Evolutionary conservation across 2,888 invertebrate species (phyloP).

Genomic region (Aelia acuminata): DNA sequence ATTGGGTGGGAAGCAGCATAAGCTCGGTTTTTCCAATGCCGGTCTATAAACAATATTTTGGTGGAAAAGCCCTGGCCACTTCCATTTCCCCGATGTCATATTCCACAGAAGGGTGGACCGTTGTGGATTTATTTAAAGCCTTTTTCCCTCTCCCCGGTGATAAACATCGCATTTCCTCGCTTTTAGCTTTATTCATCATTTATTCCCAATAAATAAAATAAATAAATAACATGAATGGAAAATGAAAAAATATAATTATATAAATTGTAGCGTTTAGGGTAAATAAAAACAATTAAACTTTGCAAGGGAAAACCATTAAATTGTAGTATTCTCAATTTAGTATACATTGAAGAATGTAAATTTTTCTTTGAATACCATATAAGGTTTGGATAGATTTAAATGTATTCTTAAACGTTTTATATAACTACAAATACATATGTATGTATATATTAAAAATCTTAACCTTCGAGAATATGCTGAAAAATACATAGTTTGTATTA

Average conservation of each 20-base stretch:
- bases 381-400: too few relatives aligned
- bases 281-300: background rate
- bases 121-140: constrained; percentile 25
- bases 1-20: constrained; percentile 10
- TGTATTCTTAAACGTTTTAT: too few relatives aligned
- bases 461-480: too few relatives aligned
- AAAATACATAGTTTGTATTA: too few relatives aligned
- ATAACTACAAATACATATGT: too few relatives aligned
- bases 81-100: constrained; percentile 33
- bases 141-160: background rate
- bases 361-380: too few relatives aligned
- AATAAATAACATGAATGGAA: background rate
- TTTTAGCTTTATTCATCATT: constrained; percentile 34
- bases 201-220: background rate
- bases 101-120: constrained; percentile 16
- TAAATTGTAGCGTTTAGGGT: background rate
- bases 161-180: constrained; percentile 40
- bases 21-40: constrained; percentile 25
- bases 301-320: too few relatives aligned
- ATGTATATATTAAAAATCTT: too few relatives aligned
- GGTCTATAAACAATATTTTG: constrained; percentile 32
- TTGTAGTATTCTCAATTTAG: too few relatives aligned
- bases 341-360: too few relatives aligned
- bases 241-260: background rate
- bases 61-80: constrained; percentile 19